Evolutionary conservation across 2,888 invertebrate species (phyloP).

Genomic region (Pantelozetes paolii): DNA sequence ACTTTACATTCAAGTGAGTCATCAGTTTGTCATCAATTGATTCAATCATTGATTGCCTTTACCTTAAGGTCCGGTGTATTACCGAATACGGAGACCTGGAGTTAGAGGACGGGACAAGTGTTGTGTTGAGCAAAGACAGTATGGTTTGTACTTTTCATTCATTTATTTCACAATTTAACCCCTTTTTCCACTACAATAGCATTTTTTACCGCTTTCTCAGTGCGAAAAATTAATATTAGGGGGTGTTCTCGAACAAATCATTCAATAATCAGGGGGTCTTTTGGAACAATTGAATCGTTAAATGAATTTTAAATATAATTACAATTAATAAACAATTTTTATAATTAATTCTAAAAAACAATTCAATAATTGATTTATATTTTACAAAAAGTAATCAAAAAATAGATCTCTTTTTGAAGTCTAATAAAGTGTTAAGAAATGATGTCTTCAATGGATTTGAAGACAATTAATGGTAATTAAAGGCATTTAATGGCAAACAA

Average conservation of each 20-base stretch:
- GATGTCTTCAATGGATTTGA: no score
- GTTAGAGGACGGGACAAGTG: constrained; percentile 83
- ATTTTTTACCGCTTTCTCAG: constrained; percentile 78
- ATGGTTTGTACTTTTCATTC: constrained; percentile 55
- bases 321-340: not conserved
- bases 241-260: constrained; percentile 72
- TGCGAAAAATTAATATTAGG: constrained; percentile 86
- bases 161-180: not conserved
- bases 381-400: not conserved
- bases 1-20: constrained; percentile 77
- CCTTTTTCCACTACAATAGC: constrained; percentile 53
- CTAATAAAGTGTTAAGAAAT: not conserved
- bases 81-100: constrained; percentile 90
- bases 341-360: not conserved
- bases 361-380: not conserved
- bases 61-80: constrained; percentile 65
- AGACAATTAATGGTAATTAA: not conserved
- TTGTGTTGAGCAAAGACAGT: constrained; percentile 81
- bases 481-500: constrained; percentile 14
- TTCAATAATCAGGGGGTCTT: constrained; percentile 10
- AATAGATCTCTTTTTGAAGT: not conserved
- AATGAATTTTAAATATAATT: not conserved
- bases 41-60: not conserved
- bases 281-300: not conserved
- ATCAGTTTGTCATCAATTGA: not conserved